Percentiles rank a stretch among this genome's conserved stretches.
Conservation (phyloP, 64 coral and sea anemone genomes). For the Actinia equina region DNA sequence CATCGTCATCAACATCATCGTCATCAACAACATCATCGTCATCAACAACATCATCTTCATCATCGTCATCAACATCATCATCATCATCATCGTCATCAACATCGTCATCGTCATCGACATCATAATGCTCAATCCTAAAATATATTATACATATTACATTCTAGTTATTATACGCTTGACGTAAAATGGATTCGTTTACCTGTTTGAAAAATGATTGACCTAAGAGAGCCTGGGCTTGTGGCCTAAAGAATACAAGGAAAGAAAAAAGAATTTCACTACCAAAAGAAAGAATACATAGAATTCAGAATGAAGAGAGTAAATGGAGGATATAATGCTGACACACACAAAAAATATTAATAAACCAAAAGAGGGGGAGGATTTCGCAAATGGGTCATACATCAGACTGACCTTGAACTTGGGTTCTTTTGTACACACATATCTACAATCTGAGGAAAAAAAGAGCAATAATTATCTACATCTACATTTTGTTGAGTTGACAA, state of each 20-base stretch:
- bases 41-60: no score
- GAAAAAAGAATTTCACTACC: background rate
- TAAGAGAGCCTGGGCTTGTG: background rate
- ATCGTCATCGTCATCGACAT: no score
- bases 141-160: background rate
- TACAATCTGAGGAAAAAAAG: constrained; percentile 27
- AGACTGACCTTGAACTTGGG: constrained; percentile 27
- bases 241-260: constrained; percentile 15
- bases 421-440: constrained; percentile 53
- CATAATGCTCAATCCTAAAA: no score
- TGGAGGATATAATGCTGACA: background rate
- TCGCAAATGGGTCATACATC: background rate
- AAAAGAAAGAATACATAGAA: background rate
- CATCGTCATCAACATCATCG: no score
- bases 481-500: no score
- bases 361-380: background rate
- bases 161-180: no score
- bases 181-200: constrained; percentile 1
- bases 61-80: no score
- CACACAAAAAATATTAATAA: background rate
- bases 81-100: no score
- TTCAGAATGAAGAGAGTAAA: background rate
- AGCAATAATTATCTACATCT: background rate
- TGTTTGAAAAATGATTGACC: constrained; percentile 60
- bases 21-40: no score